Evolutionary conservation across 64 coral and sea anemone genomes (phyloP), one percentile per base, ranked within the genome.

Genomic region (Platygyra sinensis): DNA sequence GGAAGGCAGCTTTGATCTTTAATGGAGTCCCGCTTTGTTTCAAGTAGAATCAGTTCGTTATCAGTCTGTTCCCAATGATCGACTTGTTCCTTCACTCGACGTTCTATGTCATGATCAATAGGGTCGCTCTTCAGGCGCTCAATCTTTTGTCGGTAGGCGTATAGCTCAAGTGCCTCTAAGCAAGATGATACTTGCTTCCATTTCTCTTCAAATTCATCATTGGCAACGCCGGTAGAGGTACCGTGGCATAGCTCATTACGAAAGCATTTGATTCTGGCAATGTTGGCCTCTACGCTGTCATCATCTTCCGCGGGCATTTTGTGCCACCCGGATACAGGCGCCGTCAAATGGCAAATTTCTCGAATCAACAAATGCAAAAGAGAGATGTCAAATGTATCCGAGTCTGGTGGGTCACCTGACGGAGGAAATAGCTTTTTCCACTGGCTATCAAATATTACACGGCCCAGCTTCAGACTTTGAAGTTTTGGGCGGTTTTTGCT

Each of bases 351-450:
- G n/a, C 64, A 18, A 4, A 91, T 67, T 10, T 77, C 83, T 76
- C 72, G 67, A 67, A 91, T 16, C 80, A 91, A 85, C 7, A 91
- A 16, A 51, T 83, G 73, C 71, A 91, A 30, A 38, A 90, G 72
- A 4, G 89, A 74, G 27, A 90, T 90, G 25, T 90, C 89, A 60
- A 83, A 90, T 33, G 80, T 10, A 8, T 30, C 17, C 24, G 49
- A 83, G 29, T 57, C 80, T 18, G 89, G 78, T 18, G 42, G 46
- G 10, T 83, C 78, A n/a, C 65, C 89, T 10, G 78, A 83, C 5
- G 11, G 16, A 57, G 78, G 89, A 83, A 32, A 90, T 50, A 90
- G 30, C 51, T 30, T 32, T 8, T 83, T 24, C 89, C 89, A 90
- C 22, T 90, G 89, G 12, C 22, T 16, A 55, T 83, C 89, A 39